Evolutionary conservation across 2,888 invertebrate species (phyloP).

Genomic region (Bhutanitis thaidina): DNA sequence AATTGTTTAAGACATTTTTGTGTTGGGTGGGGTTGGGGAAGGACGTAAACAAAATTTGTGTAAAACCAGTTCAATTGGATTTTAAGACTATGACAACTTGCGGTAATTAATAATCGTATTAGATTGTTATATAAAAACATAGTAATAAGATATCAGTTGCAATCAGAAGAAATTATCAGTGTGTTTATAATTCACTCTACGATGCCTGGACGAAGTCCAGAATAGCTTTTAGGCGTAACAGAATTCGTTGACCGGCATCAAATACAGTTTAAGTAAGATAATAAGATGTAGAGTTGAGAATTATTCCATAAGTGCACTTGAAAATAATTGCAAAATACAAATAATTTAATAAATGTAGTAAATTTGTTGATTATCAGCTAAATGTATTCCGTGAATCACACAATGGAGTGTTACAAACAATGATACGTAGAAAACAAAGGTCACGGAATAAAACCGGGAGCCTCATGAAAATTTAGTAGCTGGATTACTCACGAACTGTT

Average conservation of each 20-base stretch:
- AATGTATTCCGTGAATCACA: slow-evolving; percentile 47
- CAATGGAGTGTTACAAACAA: slow-evolving; percentile 47
- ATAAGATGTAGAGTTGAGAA: background rate
- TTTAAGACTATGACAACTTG: too few species aligned
- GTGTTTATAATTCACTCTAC: slow-evolving; percentile 21
- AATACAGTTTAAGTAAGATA: slow-evolving; percentile 5
- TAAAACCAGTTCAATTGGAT: too few species aligned
- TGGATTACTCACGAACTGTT: slow-evolving; percentile 49
- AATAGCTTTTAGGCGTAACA: slow-evolving; percentile 6
- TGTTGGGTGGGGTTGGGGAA: too few species aligned
- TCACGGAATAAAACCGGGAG: slow-evolving; percentile 56
- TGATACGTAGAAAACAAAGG: slow-evolving; percentile 53
- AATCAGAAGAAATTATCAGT: slow-evolving; percentile 14
- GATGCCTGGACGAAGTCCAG: slow-evolving; percentile 17
- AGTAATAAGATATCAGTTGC: too few species aligned
- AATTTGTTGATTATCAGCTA: background rate
- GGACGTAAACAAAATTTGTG: too few species aligned
- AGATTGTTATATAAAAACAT: too few species aligned
- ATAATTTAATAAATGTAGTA: too few species aligned
- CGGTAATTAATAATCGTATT: too few species aligned
- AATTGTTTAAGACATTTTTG: too few species aligned
- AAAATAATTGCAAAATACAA: too few species aligned
- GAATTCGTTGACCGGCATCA: slow-evolving; percentile 13
- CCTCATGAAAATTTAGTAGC: slow-evolving; percentile 54
- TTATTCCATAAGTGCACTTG: too few species aligned